phyloP scores from a whole-genome alignment of 2,797 vertebrate genomes.

The Cirrhinus mrigala region DNA sequence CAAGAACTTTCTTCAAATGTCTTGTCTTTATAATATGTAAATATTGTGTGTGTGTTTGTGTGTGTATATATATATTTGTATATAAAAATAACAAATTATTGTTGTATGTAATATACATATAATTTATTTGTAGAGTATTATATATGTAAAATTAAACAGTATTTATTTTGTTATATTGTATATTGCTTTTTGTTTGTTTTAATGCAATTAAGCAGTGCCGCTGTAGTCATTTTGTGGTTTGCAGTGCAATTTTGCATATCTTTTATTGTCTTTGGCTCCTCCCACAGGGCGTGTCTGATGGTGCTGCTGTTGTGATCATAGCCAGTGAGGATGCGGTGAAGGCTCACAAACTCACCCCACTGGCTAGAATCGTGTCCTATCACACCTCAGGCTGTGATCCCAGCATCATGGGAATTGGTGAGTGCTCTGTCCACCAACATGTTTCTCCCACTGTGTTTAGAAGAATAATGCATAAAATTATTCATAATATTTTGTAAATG shows the following conservation, averaged over 20 bases:
- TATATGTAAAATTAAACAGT: no score
- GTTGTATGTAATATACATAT: no score
- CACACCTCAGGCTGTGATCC: conserved; percentile 93
- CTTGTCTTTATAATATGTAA: no score
- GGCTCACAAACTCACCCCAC: conserved; percentile 88
- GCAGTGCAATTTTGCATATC: conserved; percentile 5
- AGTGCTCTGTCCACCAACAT: conserved; percentile 59
- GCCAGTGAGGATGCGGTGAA: conserved; percentile 93
- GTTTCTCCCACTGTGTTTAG: background rate
- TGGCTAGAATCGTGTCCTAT: conserved; percentile 92
- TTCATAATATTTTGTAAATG: background rate
- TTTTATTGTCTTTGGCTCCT: background rate
- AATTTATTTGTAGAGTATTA: no score
- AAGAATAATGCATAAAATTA: background rate
- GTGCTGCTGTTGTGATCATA: conserved; percentile 88
- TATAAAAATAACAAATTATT: no score
- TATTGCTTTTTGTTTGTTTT: no score
- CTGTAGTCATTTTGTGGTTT: background rate
- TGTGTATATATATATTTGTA: no score
- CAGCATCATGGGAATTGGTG: conserved; percentile 98
- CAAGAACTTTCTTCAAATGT: no score
- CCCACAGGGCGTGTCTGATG: conserved; percentile 89
- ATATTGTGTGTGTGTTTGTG: no score
- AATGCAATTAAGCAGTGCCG: background rate
- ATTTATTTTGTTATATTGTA: no score